Percentiles rank a stretch among this genome's conserved stretches.
Conservation (phyloP, 2,888 invertebrate species). For the Drosophila prostipennis region DNA sequence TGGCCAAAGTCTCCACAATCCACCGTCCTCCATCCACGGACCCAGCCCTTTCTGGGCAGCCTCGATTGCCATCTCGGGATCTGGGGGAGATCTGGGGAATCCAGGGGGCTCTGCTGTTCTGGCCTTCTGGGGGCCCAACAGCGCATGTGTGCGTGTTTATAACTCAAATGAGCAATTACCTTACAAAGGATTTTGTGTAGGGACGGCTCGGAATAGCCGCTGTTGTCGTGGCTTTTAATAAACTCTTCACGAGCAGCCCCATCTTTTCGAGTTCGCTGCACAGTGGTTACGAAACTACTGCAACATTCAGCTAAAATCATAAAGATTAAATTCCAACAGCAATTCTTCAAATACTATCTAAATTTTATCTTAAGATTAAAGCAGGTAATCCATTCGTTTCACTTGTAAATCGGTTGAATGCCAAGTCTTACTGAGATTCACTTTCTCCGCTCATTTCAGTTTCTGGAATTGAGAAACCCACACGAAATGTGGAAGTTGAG, state of each 20-base stretch:
- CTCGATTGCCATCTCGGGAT: constrained; percentile 65
- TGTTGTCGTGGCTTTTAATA: constrained; percentile 65
- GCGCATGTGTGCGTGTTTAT: constrained; percentile 69
- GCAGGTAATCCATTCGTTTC: neutral
- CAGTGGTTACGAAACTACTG: constrained; percentile 13
- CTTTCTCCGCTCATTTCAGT: neutral
- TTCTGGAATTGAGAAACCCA: neutral
- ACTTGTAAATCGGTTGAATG: neutral
- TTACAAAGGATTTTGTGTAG: constrained; percentile 62
- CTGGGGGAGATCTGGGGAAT: constrained; percentile 6
- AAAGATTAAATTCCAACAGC: no score
- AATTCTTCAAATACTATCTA: no score
- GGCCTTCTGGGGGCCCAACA: constrained; percentile 1
- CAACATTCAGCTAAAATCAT: neutral
- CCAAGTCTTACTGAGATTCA: neutral
- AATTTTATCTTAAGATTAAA: neutral
- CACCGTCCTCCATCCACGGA: constrained; percentile 8
- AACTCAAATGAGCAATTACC: constrained; percentile 79
- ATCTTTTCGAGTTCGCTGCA: neutral
- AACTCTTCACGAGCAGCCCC: constrained; percentile 66
- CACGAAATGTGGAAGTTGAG: neutral
- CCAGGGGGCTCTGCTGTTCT: constrained; percentile 3
- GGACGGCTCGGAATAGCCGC: constrained; percentile 7
- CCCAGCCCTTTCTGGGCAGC: constrained; percentile 49
- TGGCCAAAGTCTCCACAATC: constrained; percentile 8